These are phyloP conservation scores for Pseudomyrmex pallidus DNA, from an alignment of 1,140 invertebrate species.

Conservation along the genomic window DNA sequence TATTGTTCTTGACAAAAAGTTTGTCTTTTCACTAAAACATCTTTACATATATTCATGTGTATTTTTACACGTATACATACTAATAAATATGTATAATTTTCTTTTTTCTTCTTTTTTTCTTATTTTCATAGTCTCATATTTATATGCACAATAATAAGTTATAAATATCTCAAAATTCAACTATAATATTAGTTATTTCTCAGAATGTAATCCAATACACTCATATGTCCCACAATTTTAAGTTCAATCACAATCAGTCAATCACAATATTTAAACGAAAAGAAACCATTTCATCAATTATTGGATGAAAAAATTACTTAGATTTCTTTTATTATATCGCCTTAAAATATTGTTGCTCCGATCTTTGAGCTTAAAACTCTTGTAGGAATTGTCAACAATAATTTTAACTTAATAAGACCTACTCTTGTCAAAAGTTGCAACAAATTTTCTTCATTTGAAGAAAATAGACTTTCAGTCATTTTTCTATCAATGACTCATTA, in stretches of 20 bases:
- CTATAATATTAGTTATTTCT: constrained; percentile 59
- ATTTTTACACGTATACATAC: constrained; percentile 19
- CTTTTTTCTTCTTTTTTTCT: background rate
- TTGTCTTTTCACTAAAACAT: constrained; percentile 36
- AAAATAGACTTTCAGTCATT: constrained; percentile 20
- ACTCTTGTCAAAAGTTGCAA: background rate
- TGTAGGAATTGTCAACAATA: constrained; percentile 31
- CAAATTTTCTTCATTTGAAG: background rate
- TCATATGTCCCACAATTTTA: constrained; percentile 42
- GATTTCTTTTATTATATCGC: too few relatives aligned
- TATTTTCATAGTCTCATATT: background rate
- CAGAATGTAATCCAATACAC: constrained; percentile 35
- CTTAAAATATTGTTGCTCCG: too few relatives aligned
- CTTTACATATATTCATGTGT: background rate
- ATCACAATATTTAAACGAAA: constrained; percentile 13
- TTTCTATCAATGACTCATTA: constrained; percentile 67
- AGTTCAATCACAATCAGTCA: constrained; percentile 40
- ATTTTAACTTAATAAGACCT: constrained; percentile 20
- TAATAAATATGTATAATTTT: constrained; percentile 39
- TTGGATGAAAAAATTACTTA: background rate
- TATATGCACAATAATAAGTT: constrained; percentile 55
- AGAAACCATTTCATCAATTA: background rate
- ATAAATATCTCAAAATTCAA: constrained; percentile 75
- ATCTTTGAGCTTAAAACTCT: too few relatives aligned
- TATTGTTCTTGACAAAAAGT: constrained; percentile 3